Percentiles rank a stretch among this genome's conserved stretches.
These are phyloP conservation scores for Proales similis DNA, from an alignment of 1,140 invertebrate species.

Conservation along the genomic window DNA sequence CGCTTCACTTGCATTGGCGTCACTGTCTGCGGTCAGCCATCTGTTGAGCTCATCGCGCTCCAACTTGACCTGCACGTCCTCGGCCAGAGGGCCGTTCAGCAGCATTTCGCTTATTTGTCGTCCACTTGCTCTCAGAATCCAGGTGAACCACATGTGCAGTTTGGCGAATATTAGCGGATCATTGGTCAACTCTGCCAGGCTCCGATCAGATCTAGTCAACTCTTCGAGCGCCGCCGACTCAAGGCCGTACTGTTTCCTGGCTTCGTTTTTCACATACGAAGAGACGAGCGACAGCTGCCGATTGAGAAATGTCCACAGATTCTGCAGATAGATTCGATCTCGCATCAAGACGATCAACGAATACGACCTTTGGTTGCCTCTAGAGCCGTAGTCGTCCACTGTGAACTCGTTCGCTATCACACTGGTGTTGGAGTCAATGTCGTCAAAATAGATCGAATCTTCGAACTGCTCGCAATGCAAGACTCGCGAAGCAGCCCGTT, in stretches of 20 bases:
- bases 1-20: not conserved
- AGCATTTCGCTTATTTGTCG: conserved; percentile 35
- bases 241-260: conserved; percentile 26
- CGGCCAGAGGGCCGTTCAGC: conserved; percentile 3
- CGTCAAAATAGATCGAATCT: conserved; percentile 35
- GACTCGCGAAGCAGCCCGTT: conserved; percentile 13
- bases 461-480: conserved; percentile 32
- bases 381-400: conserved; percentile 5
- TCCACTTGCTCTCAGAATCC: conserved; percentile 31
- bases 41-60: conserved; percentile 24
- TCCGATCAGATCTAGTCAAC: not conserved
- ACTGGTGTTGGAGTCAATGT: conserved; percentile 31
- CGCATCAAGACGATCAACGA: conserved; percentile 28
- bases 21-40: conserved; percentile 1
- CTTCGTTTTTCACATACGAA: conserved; percentile 20
- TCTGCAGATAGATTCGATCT: conserved; percentile 33
- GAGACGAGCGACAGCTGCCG: conserved; percentile 19
- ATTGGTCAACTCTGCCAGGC: conserved; percentile 21
- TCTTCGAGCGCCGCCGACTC: not conserved
- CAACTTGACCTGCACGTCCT: conserved; percentile 14
- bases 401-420: conserved; percentile 32
- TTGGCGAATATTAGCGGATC: conserved; percentile 25
- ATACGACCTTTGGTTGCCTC: conserved; percentile 27
- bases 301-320: conserved; percentile 33
- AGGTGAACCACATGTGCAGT: conserved; percentile 37